Evolutionary conservation across 2,888 invertebrate species (phyloP), one percentile per base, ranked within the genome.

Genomic region (Tiphia femorata): DNA sequence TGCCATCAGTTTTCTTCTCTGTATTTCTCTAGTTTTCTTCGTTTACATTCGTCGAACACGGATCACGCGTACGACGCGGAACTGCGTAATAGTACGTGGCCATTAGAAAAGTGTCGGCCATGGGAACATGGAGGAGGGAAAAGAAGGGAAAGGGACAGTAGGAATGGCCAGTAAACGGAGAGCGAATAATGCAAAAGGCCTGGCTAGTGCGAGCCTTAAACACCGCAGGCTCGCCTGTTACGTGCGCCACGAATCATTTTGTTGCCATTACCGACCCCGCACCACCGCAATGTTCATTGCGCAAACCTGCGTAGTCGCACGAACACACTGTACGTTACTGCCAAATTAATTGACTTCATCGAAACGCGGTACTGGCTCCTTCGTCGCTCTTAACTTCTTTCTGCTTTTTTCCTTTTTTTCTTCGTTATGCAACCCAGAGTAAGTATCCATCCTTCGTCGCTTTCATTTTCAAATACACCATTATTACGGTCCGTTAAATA

Each of bases 241-340:
- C 48, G 51, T 58, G 52, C 48, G 51, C 64, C 33, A 62, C 51
- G 57, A 67, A 67, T 64, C 54, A 67, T 67, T 67, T 67, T 38
- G 67, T 62, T 62, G 62, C 52, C 42, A 62, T 67, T 67, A 58
- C 53, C 17, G 27, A n/a, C n/a, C n/a, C n/a, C 27, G 41, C 14
- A 46, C 17, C 44, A 67, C 64, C 62, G 64, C 64, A 62, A 67
- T 57, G 54, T 67, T 64, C 50, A 57, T 67, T 64, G 44, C 58
- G 37, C 54, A 62, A 67, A 42, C n/a, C n/a, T 21, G 29, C 41
- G n/a, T n/a, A n/a, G n/a, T n/a, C n/a, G 23, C 40, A 37, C 38
- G 35, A 20, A 49, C 21, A 47, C n/a, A 10, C 12, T 43, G 41
- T 37, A 48, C 48, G 58, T 67, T 51, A 51, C 33, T 7, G 38